Percentiles rank a stretch among this genome's conserved stretches.
These are phyloP conservation scores for Macrophya alboannulata DNA, from an alignment of 2,888 invertebrate species.

Conservation along the genomic window DNA sequence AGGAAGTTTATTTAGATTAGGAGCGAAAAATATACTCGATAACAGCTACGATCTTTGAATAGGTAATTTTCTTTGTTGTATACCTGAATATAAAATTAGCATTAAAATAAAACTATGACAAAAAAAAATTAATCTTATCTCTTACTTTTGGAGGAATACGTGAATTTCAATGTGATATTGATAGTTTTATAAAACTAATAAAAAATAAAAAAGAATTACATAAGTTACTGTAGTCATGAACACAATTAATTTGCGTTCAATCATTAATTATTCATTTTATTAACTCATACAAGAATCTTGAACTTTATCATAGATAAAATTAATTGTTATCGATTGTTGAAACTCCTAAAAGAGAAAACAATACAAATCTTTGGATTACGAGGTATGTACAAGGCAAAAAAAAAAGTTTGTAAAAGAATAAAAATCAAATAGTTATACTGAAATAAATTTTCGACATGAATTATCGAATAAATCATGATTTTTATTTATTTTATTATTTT, in stretches of 20 bases:
- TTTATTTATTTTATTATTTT: neutral
- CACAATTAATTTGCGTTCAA: too few species aligned
- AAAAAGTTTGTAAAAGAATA: neutral
- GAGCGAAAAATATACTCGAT: neutral
- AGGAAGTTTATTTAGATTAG: neutral
- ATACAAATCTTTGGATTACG: neutral
- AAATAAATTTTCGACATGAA: neutral
- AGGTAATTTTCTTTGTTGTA: neutral
- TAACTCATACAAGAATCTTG: neutral
- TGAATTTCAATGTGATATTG: neutral
- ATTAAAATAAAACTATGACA: neutral
- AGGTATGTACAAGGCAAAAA: neutral
- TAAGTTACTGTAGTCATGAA: too few species aligned
- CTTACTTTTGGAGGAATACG: neutral
- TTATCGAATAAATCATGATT: neutral
- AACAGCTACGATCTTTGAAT: neutral
- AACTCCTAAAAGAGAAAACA: neutral
- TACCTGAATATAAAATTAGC: neutral
- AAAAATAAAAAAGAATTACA: neutral
- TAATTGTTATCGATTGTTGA: neutral
- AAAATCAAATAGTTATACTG: neutral
- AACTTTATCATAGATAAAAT: neutral
- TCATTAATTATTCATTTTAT: too few species aligned
- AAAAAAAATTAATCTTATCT: neutral
- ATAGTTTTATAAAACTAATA: neutral